Percentiles rank a stretch among this genome's conserved stretches.
phyloP scores from a whole-genome alignment of 1,140 invertebrate genomes.

The Rhagoletis pomonella region DNA sequence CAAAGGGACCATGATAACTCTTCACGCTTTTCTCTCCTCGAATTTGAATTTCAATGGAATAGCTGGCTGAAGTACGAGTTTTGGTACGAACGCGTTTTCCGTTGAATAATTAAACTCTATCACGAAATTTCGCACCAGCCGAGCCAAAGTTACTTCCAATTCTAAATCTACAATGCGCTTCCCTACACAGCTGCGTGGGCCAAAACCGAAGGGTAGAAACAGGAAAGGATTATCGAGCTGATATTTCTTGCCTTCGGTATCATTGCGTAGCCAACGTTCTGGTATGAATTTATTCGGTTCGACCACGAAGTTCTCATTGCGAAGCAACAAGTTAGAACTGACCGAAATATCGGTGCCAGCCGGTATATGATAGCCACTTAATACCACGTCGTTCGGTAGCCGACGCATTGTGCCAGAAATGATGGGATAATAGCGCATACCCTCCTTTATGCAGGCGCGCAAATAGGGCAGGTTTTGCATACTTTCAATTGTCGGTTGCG shows the following conservation, averaged over 20 bases:
- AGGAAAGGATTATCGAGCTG: conserved; percentile 76
- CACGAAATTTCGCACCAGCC: conserved; percentile 54
- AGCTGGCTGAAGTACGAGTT: not conserved
- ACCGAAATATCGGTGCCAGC: conserved; percentile 76
- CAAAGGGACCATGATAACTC: not conserved
- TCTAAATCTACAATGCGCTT: conserved; percentile 84
- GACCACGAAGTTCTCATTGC: conserved; percentile 74
- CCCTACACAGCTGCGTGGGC: conserved; percentile 77
- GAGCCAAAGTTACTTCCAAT: conserved; percentile 75
- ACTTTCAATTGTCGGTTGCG: conserved; percentile 75
- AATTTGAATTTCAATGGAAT: conserved; percentile 61
- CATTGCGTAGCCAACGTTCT: conserved; percentile 76
- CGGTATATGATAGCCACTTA: conserved; percentile 77
- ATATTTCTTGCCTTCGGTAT: conserved; percentile 54
- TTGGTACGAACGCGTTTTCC: conserved; percentile 53
- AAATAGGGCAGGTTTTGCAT: conserved; percentile 78
- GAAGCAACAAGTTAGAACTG: conserved; percentile 72
- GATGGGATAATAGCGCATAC: conserved; percentile 76
- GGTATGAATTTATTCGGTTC: conserved; percentile 76
- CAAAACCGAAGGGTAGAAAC: conserved; percentile 80
- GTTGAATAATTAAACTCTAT: conserved; percentile 56
- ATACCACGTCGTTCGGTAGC: conserved; percentile 75
- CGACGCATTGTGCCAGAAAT: conserved; percentile 74
- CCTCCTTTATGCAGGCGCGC: conserved; percentile 80
- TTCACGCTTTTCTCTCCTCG: conserved; percentile 57